Evolutionary conservation across 2,113 vertebrate genomes (phyloP).

Genomic region (Passer montanus): DNA sequence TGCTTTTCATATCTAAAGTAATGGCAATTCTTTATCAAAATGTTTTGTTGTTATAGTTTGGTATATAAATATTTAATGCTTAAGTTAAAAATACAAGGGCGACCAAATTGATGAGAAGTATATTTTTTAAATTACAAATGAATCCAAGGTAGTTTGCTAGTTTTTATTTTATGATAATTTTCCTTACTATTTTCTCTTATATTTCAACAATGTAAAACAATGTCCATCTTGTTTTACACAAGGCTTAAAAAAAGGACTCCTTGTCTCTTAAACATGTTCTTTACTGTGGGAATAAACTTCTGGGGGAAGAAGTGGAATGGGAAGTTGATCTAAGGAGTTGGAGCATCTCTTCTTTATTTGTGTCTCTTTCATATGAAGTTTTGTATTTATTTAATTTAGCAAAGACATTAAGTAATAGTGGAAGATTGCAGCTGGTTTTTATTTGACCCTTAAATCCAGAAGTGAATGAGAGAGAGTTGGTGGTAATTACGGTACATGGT

Average conservation of each 20-base stretch:
- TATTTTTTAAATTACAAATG: neutral
- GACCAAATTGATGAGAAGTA: neutral
- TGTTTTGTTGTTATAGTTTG: neutral
- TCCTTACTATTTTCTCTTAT: neutral
- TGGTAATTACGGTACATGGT: fast-evolving
- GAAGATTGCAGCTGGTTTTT: neutral
- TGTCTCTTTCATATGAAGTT: neutral
- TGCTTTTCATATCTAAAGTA: neutral
- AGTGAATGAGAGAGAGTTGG: neutral
- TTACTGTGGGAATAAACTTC: neutral
- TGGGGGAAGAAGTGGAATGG: neutral
- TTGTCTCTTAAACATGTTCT: neutral
- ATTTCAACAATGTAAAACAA: neutral
- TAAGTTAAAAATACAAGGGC: neutral
- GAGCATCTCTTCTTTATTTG: neutral
- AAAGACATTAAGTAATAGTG: neutral
- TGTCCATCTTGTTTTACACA: neutral
- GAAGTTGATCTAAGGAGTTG: neutral
- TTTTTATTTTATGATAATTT: neutral
- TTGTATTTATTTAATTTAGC: neutral
- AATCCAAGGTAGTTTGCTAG: neutral
- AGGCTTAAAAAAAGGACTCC: neutral
- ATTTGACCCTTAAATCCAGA: neutral
- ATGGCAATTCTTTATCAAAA: neutral
- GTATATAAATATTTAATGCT: neutral